Base-by-base conservation (phyloP, 2,113 vertebrate genomes). In the Percopsis transmontana region DNA sequence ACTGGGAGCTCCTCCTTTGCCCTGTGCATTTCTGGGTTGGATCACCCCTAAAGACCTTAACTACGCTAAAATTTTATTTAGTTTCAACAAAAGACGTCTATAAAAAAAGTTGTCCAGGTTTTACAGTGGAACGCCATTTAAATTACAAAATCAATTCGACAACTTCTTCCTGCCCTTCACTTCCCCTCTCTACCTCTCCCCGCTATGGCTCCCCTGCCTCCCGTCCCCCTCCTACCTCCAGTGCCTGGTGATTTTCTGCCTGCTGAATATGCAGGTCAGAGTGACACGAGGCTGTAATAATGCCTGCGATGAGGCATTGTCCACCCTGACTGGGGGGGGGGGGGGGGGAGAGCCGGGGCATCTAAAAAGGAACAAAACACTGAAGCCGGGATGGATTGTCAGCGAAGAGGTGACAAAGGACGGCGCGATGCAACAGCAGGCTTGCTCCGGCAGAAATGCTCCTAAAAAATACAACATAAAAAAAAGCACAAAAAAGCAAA, bases 191-290 rank as follows among this genome's bases (percentile, higher is more conserved):
- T 56, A 40, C 1, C 41, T 5, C 12, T 7, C 20, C 57, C 21
- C 19, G 13, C 40, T 15, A n/a, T 59, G 15, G 3, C 39, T 13
- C 20, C 7, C 19, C 16, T 3, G 1, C 56, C 7, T 2, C 47
- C 51, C 53, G 11, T 5, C 48, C 38, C 7, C 20, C 18, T n/a
- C 18, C 33, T 14, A 14, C 54, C 41, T 41, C 27, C 50, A n/a
- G n/a, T 40, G 38, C 64, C 8, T 0, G 21, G 56, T 66, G 78
- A 83, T 83, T 76, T 79, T 79, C 76, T 78, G 74, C 69, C 67
- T 77, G 81, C 85, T 83, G 77, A 79, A 85, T 77, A 88, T 75
- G 75, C 85, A 87, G 81, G 80, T 67, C 79, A 82, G 62, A 73
- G 58, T 79, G 81, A 83, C 74, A 74, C 51, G 5, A 63, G 53